Conservation (phyloP, 2,888 invertebrate genomes). For the Phyllotreta striolata region DNA sequence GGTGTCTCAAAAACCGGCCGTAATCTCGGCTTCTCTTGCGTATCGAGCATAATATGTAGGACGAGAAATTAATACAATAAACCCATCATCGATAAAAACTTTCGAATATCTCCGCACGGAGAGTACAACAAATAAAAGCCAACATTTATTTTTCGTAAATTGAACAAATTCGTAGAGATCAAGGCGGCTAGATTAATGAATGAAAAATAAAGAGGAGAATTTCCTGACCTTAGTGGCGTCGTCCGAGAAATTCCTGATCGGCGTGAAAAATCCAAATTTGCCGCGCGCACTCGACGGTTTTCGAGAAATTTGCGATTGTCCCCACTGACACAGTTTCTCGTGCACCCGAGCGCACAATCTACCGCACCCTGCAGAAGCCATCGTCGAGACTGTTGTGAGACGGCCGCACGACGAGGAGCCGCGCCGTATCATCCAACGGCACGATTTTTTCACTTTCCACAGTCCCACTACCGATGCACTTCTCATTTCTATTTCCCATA, state of each 20-base stretch:
- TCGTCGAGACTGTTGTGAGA: constrained; percentile 78
- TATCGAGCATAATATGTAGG: constrained; percentile 31
- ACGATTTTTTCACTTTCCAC: constrained; percentile 43
- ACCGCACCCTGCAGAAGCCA: constrained; percentile 85
- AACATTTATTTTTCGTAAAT: constrained; percentile 38
- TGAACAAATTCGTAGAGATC: no score
- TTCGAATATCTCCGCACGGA: constrained; percentile 37
- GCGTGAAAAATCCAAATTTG: constrained; percentile 70
- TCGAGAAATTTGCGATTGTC: constrained; percentile 65
- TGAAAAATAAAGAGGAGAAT: constrained; percentile 9
- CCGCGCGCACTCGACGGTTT: constrained; percentile 67
- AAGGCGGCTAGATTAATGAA: no score
- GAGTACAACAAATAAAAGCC: constrained; percentile 39
- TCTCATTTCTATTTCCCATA: constrained; percentile 28
- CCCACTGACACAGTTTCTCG: constrained; percentile 83
- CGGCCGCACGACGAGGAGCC: constrained; percentile 37
- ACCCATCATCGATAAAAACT: constrained; percentile 41
- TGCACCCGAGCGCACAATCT: constrained; percentile 82
- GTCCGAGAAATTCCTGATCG: constrained; percentile 42
- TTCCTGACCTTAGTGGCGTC: constrained; percentile 38
- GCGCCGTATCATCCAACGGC: constrained; percentile 40
- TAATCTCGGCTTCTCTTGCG: constrained; percentile 29
- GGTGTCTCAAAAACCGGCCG: constrained; percentile 14
- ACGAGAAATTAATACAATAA: constrained; percentile 41
- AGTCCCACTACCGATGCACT: constrained; percentile 33